Evolutionary conservation across 2,113 vertebrate genomes (phyloP), one percentile per base, ranked within the genome.

Genomic region (Halichoerus grypus): DNA sequence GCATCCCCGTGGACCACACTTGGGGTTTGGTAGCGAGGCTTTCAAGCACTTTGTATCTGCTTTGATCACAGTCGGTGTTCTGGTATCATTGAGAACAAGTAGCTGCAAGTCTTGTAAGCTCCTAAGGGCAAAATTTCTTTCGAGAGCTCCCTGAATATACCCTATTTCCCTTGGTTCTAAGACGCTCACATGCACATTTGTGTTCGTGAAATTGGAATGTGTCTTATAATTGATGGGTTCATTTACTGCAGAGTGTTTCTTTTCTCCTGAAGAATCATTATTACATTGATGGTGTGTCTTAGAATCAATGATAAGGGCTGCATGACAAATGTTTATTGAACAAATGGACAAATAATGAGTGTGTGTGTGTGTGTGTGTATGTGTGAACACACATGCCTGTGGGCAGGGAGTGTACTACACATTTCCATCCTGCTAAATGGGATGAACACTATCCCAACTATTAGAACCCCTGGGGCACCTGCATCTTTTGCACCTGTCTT

Each of bases 281-380:
- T 88, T 55, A 46, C 36, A 26, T n/a, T 7, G 59, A 87, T 80
- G 91, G 39, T 6, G 22, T 77, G 61, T 63, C 86, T 93, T 90
- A 69, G 69, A 95, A 81, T 88, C 3, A 74, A 83, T 69, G 85
- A 55, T 51, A 51, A 92, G 15, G 61, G 65, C 65, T 51, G 18
- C 49, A 39, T 55, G 61, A 90, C 55, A 57, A 82, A 92, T 83
- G 88, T 93, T 93, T 85, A 67, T 77, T 77, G 96, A 74, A 85
- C 46, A 49, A 74, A 65, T 14, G 55, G 80, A 92, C 24, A 69
- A 19, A 53, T 51, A 16, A 51, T 19, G n/a, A 21, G n/a, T 53
- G 13, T 21, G 10, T 55, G 79, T 21, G 10, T 55, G 79, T 21
- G 13, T 31, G 31, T 42, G 19, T n/a, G 4, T 21, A 2, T 12